Evolutionary conservation across 2,797 vertebrate species (phyloP), one percentile per base, ranked within the genome.

Genomic region (Enteromius paludinosus): DNA sequence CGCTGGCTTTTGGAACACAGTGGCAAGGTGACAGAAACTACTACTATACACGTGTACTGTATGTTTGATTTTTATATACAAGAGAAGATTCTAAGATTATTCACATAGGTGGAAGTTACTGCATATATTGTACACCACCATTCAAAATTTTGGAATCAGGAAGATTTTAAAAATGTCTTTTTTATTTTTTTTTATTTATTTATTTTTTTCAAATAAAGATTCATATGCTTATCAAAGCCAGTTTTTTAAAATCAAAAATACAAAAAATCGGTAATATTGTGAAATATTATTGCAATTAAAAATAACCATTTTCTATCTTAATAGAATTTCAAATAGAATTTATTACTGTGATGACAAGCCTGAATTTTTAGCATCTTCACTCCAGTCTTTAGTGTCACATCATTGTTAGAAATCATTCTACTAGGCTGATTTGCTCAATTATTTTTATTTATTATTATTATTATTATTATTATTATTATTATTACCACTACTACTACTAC

Each of bases 11-110:
- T 33, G 20, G 25, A 74, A 70, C 38, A 59, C 41, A 82, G 35
- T 71, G 43, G 47, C 28, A 69, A 79, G 43, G n/a, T 79, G 68
- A 56, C 69, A 68, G 69, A 35, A 79, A 47, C 43, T n/a, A 56
- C 30, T 54, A 14, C 41, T 78, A 35, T 79, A 14, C 25, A 62
- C 79, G 33, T 20, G 20, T 75, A 56, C 14, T 15, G 17, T 43
- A 28, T 28, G 23, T 20, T 23, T 76, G 5, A 12, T 20, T 43
- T 23, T 8, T 56, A 74, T 23, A 74, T 17, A 9, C 33, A 38
- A 74, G 33, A 74, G 71, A 3, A 25, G 30, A 74, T 4, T 56
- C 8, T 4, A 74, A 38, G 20, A 23, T 74, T 56, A 41, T 74
- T 56, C 33, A 74, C 20, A 56, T 56, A 7, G 54, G 59, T 17